Percentiles rank a stretch among this genome's conserved stretches.
Evolutionary conservation across 2,888 invertebrate species (phyloP).

Genomic region (Melanchra persicariae): DNA sequence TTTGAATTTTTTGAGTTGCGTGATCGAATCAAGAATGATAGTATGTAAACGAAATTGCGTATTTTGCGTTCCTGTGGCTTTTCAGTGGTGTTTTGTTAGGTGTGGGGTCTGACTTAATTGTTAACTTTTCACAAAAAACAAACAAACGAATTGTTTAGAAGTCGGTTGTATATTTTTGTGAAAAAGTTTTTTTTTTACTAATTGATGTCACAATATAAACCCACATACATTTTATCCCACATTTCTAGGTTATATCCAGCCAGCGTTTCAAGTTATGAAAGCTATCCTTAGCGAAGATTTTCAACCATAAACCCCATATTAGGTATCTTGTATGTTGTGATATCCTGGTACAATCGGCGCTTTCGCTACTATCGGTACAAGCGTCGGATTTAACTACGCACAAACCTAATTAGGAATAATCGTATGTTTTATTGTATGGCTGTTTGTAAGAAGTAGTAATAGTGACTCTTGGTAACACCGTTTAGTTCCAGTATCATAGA

Average conservation of each 20-base stretch:
- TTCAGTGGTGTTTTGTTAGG: too few relatives aligned
- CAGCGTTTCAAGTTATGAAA: conserved; percentile 23
- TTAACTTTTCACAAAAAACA: too few relatives aligned
- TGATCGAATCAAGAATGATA: too few relatives aligned
- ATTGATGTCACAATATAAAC: too few relatives aligned
- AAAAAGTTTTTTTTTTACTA: too few relatives aligned
- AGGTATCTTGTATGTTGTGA: conserved; percentile 23
- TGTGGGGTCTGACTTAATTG: too few relatives aligned
- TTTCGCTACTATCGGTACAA: conserved; percentile 15
- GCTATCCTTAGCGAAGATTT: conserved; percentile 25
- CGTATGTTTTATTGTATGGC: background rate
- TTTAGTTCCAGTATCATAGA: background rate
- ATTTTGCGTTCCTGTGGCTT: too few relatives aligned
- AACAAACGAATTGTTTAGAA: too few relatives aligned
- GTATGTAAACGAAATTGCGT: too few relatives aligned
- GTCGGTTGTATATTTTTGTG: too few relatives aligned
- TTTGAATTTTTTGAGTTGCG: too few relatives aligned
- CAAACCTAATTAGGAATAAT: background rate
- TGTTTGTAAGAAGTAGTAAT: background rate
- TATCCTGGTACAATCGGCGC: conserved; percentile 11
- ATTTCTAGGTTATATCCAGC: conserved; percentile 25
- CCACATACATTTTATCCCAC: background rate
- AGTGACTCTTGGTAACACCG: background rate
- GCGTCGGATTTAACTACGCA: conserved; percentile 5
- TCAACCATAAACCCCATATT: conserved; percentile 32